Base-by-base conservation (phyloP, 1,140 invertebrate species). In the Gryon sp. region DNA sequence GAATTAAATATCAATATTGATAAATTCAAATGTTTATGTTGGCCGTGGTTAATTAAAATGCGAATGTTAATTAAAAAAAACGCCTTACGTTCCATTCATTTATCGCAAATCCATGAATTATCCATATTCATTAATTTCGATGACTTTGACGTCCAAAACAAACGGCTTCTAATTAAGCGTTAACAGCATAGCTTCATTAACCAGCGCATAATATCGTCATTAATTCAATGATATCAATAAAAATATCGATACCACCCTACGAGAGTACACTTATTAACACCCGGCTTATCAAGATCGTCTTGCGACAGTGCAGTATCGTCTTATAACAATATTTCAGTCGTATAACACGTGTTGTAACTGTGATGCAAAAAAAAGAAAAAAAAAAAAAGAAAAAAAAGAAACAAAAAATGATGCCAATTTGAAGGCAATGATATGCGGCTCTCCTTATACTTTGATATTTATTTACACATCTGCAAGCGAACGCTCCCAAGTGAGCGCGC, bases 381-480 rank as follows among this genome's bases (percentile, higher is more conserved):
- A n/a, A n/a, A n/a, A n/a, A n/a, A n/a, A n/a, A n/a, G n/a, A n/a
- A n/a, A n/a, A 38, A 38, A n/a, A 18, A 28, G 4, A 20, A 14
- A 18, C 4, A 11, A 4, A 38, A 38, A 43, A 55, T n/a, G n/a
- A n/a, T n/a, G 57, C 34, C 70, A 66, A 74, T 74, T 65, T 59
- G 24, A 65, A 74, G 45, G 48, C 52, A 63, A 73, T 73, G 69
- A 73, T 73, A 73, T 73, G 59, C 69, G 59, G 43, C 43, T 74
- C 45, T 60, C 50, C 62, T 55, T 66, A n/a, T n/a, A 75, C 53
- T 53, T 60, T 66, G 38, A 74, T 74, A 72, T 60, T 78, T 72
- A 73, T 78, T 78, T 72, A 72, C 62, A 69, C 57, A 63, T 73
- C 62, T 76, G 69, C 68, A 50, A 24, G 32, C 55, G 62, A 40